Conservation (phyloP, 2,888 invertebrate genomes). For the Agapostemon virescens region DNA sequence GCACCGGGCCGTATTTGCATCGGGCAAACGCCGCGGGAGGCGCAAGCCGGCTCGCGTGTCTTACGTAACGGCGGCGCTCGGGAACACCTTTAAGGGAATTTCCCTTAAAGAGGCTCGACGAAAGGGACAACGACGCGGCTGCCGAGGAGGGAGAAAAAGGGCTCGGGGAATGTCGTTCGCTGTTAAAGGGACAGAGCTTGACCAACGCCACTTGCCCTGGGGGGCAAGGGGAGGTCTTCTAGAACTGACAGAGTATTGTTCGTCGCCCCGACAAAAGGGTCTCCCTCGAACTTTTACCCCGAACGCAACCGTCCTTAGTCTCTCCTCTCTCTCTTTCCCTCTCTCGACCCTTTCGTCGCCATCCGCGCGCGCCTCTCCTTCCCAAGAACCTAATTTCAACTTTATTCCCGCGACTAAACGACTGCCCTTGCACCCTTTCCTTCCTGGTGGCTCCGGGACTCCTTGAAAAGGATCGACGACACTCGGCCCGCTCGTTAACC, state of each 20-base stretch:
- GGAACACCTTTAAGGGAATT: conserved; percentile 58
- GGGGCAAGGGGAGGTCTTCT: background rate
- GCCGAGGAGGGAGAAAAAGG: conserved; percentile 5
- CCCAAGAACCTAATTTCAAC: conserved; percentile 55
- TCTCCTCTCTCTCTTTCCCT: conserved; percentile 21
- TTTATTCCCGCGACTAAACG: conserved; percentile 52
- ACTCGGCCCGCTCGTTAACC: conserved; percentile 10
- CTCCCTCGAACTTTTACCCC: conserved; percentile 46
- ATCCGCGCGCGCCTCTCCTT: background rate
- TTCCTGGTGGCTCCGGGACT: conserved; percentile 11
- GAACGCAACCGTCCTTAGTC: conserved; percentile 45
- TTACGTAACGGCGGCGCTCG: conserved; percentile 55
- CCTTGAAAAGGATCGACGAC: conserved; percentile 18
- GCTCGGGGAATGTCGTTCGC: conserved; percentile 15
- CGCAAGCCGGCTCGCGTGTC: conserved; percentile 44
- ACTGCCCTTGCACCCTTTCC: conserved; percentile 42
- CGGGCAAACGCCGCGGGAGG: conserved; percentile 22
- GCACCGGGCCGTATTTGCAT: conserved; percentile 32
- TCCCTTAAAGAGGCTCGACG: conserved; percentile 60
- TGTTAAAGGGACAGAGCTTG: conserved; percentile 71
- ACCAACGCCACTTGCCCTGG: conserved; percentile 57
- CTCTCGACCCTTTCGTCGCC: background rate
- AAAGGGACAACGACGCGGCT: conserved; percentile 36
- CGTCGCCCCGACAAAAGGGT: conserved; percentile 60
- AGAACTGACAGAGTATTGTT: conserved; percentile 63